phyloP scores from a whole-genome alignment of 2,113 vertebrate genomes.

The Osmerus mordax region DNA sequence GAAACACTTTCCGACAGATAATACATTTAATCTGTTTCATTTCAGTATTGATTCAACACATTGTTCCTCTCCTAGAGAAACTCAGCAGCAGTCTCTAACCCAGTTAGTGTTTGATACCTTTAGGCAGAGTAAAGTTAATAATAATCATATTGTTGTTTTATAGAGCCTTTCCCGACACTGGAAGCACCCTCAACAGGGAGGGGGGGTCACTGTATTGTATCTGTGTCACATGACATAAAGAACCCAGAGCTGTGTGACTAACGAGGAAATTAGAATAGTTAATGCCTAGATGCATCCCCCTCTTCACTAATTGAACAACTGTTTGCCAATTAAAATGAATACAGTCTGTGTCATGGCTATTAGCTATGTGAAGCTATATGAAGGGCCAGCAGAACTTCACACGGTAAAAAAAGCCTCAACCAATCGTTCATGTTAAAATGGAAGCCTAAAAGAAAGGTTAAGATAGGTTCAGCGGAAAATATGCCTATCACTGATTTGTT shows the following conservation, averaged over 20 bases:
- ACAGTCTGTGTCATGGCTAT: slow-evolving; percentile 37
- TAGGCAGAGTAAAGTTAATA: no score
- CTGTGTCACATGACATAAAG: slow-evolving; percentile 29
- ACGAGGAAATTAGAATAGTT: slow-evolving; percentile 41
- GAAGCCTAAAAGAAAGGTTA: background rate
- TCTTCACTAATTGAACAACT: slow-evolving; percentile 39
- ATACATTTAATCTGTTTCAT: no score
- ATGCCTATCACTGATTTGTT: background rate
- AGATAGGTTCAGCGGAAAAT: no score
- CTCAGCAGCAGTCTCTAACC: no score
- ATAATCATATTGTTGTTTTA: no score
- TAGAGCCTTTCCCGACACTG: no score
- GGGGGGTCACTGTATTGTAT: background rate
- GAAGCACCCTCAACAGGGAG: background rate
- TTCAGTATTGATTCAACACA: no score
- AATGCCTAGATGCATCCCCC: slow-evolving; percentile 26
- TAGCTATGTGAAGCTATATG: background rate
- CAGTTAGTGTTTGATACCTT: no score
- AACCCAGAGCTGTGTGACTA: slow-evolving; percentile 36
- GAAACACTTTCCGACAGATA: no score
- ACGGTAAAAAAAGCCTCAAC: background rate
- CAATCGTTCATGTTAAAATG: background rate
- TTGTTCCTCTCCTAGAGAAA: no score
- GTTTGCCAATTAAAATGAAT: slow-evolving; percentile 39
- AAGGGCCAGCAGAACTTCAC: background rate